phyloP scores from a whole-genome alignment of 2,113 vertebrate genomes.

The Pantherophis guttatus region DNA sequence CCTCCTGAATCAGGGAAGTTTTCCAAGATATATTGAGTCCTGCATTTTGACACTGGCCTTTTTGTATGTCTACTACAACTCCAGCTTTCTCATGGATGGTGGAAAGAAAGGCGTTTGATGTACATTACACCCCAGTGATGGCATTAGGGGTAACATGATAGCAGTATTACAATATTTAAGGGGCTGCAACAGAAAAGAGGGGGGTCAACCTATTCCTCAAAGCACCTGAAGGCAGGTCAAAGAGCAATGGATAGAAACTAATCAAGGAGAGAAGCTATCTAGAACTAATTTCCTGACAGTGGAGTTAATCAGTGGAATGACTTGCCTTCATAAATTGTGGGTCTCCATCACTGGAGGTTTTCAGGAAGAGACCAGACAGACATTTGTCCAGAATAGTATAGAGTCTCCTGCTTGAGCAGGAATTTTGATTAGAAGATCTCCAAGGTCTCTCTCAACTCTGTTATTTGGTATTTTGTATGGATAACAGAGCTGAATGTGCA shows the following conservation, averaged over 20 bases:
- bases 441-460: neutral
- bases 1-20: neutral
- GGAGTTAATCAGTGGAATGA: no score
- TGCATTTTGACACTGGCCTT: neutral
- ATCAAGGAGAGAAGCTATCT: neutral
- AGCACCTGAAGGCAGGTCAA: neutral
- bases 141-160: neutral
- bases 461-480: neutral
- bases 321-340: neutral
- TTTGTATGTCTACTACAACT: neutral
- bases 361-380: neutral
- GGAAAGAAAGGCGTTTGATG: neutral
- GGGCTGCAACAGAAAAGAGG: neutral
- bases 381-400: neutral
- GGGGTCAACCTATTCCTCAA: neutral
- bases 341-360: neutral
- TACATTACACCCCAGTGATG: neutral
- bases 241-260: neutral
- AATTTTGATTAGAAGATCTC: neutral
- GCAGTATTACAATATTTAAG: neutral
- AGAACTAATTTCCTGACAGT: neutral
- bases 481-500: neutral
- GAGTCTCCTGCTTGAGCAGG: neutral
- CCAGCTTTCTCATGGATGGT: neutral
- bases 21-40: neutral